Percentiles rank a stretch among this genome's conserved stretches.
phyloP scores from a whole-genome alignment of 2,113 vertebrate genomes.

The Opisthocomus hoazin region DNA sequence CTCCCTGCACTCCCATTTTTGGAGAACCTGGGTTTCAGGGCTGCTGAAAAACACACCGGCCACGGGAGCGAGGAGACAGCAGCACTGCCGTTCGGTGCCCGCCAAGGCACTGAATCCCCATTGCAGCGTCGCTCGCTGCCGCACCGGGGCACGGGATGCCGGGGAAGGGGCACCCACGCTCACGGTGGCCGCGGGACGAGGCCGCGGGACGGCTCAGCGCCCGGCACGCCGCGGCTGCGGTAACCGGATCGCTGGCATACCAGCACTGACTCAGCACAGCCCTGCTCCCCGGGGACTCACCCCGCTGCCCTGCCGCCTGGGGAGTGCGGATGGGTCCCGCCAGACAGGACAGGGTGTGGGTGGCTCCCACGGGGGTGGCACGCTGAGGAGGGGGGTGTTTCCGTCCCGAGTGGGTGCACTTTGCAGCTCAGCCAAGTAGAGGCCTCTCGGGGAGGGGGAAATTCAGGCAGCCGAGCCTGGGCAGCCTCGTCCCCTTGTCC shows the following conservation, averaged over 20 bases:
- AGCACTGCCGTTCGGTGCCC: neutral
- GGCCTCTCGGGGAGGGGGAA: neutral
- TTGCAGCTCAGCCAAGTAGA: rapidly evolving
- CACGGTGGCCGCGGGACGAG: rapidly evolving
- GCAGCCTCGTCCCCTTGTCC: neutral
- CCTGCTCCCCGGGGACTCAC: neutral
- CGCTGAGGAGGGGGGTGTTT: rapidly evolving
- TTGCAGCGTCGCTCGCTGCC: too few relatives aligned
- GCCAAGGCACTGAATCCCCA: neutral
- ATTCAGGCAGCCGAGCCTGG: rapidly evolving
- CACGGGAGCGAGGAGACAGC: rapidly evolving
- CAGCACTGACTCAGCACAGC: constrained; percentile 47
- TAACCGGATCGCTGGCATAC: constrained; percentile 44
- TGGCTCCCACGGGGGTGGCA: neutral
- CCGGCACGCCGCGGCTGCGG: rapidly evolving
- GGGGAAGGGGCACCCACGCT: rapidly evolving
- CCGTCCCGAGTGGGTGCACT: rapidly evolving
- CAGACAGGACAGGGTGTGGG: neutral
- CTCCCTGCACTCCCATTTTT: neutral
- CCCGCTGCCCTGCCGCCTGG: neutral
- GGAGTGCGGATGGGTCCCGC: constrained; percentile 14
- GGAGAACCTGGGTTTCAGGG: neutral
- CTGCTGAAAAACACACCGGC: rapidly evolving
- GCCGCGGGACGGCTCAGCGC: neutral
- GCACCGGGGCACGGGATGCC: rapidly evolving